phyloP scores from a whole-genome alignment of 2,888 invertebrate genomes.

The Cheilosia vernalis region DNA sequence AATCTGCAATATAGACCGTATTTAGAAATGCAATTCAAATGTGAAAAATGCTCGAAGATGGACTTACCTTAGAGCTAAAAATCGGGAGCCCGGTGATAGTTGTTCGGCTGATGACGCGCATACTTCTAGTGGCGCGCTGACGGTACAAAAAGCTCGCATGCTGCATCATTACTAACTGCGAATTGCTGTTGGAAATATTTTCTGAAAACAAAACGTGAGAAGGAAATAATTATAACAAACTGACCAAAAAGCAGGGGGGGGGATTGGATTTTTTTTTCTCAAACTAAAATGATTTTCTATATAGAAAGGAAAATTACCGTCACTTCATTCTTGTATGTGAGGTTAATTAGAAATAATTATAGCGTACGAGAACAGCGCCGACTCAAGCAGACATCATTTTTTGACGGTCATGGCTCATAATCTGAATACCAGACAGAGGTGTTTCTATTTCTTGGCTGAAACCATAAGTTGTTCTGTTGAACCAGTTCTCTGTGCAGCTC shows the following conservation, averaged over 20 bases:
- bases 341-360: no score
- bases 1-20: slow-evolving; percentile 78
- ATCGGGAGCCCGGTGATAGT: slow-evolving; percentile 86
- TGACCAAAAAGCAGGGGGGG: neutral
- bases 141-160: slow-evolving; percentile 90
- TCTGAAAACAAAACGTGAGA: slow-evolving; percentile 77
- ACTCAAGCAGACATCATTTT: no score
- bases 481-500: neutral
- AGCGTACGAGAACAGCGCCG: no score
- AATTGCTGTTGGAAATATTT: slow-evolving; percentile 83
- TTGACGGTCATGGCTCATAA: no score
- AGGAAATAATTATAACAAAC: slow-evolving; percentile 41
- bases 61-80: slow-evolving; percentile 85
- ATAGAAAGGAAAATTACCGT: no score
- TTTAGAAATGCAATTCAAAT: neutral
- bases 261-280: neutral
- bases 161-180: slow-evolving; percentile 84
- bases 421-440: neutral
- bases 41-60: neutral
- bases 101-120: slow-evolving; percentile 86
- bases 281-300: no score
- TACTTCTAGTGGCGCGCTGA: slow-evolving; percentile 92
- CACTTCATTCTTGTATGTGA: no score
- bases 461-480: neutral
- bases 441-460: neutral